Evolutionary conservation across 2,888 invertebrate species (phyloP).

Genomic region (Nephrotoma guestfalica): DNA sequence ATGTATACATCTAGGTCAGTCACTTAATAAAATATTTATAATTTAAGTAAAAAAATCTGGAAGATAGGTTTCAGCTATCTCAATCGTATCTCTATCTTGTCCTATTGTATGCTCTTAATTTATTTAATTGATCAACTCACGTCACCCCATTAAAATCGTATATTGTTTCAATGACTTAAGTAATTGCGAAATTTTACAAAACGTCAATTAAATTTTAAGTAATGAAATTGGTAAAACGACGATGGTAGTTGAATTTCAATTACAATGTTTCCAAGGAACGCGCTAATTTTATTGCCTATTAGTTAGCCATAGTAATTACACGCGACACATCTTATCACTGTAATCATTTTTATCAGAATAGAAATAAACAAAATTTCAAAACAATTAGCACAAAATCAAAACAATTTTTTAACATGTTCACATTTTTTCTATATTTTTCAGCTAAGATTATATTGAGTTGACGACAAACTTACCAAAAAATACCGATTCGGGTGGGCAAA

Average conservation of each 20-base stretch:
- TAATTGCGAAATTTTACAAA: no score
- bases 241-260: no score
- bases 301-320: neutral
- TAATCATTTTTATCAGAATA: neutral
- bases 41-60: neutral
- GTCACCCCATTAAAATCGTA: no score
- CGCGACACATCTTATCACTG: neutral
- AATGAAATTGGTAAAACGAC: no score
- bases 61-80: no score
- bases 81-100: no score
- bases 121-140: no score
- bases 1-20: neutral
- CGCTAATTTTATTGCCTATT: neutral
- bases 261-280: neutral
- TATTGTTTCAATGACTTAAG: no score
- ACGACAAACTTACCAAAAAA: neutral
- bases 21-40: neutral
- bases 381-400: neutral
- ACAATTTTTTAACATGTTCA: neutral
- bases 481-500: neutral
- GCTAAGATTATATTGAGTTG: neutral
- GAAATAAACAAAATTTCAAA: neutral
- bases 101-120: no score
- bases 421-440: neutral
- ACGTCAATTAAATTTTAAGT: no score